Percentiles rank a stretch among this genome's conserved stretches.
phyloP scores from a whole-genome alignment of 2,113 vertebrate species.

The Lepidothrix coronata region DNA sequence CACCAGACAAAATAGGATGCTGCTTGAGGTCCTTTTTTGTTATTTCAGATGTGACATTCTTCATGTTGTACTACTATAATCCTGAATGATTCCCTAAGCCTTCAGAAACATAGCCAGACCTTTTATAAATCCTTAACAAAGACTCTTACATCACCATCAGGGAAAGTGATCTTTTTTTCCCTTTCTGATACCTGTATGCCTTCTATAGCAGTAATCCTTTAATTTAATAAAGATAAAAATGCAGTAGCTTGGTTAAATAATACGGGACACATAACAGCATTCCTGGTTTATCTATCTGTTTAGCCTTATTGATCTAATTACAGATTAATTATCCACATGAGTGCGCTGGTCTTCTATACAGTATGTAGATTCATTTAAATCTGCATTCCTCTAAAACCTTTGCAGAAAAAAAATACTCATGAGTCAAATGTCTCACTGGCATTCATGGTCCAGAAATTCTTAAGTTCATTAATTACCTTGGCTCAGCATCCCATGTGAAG shows the following conservation, averaged over 20 bases:
- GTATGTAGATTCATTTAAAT: neutral
- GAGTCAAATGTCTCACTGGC: neutral
- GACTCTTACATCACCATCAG: neutral
- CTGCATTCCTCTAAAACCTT: neutral
- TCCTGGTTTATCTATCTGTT: slow-evolving; percentile 21
- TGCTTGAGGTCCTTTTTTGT: neutral
- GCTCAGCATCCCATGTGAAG: neutral
- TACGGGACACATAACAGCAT: neutral
- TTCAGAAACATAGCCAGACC: neutral
- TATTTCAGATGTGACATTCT: neutral
- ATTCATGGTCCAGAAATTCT: slow-evolving; percentile 33
- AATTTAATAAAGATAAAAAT: slow-evolving; percentile 40
- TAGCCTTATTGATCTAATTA: slow-evolving; percentile 46
- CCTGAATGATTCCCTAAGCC: neutral
- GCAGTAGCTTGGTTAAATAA: slow-evolving; percentile 4
- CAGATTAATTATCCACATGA: slow-evolving; percentile 44
- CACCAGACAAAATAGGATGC: neutral
- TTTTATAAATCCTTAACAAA: slow-evolving; percentile 3
- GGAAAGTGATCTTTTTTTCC: neutral
- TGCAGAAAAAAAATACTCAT: neutral
- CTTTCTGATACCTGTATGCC: neutral
- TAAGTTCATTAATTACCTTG: slow-evolving; percentile 48
- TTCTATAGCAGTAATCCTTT: slow-evolving; percentile 15
- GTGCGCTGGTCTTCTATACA: neutral
- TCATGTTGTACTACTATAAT: neutral